Conservation (phyloP, 2,888 invertebrate species). For the Leptinotarsa haldemani region DNA sequence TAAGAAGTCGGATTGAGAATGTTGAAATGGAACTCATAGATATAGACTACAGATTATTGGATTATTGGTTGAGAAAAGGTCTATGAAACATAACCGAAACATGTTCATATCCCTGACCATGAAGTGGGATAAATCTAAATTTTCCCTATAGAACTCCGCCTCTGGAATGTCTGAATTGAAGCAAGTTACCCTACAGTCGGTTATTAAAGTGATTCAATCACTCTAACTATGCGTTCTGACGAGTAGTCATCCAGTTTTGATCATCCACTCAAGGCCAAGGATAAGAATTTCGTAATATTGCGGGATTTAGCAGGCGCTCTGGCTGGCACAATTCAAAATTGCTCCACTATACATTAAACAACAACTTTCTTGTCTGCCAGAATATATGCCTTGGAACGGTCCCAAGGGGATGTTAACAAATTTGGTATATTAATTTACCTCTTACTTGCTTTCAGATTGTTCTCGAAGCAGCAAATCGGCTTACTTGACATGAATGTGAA, state of each 20-base stretch:
- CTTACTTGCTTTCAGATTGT: slow-evolving; percentile 9
- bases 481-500: not conserved
- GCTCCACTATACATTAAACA: slow-evolving; percentile 24
- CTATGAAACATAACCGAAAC: no score
- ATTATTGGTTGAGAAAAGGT: no score
- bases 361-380: slow-evolving; percentile 20
- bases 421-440: slow-evolving; percentile 10
- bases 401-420: slow-evolving; percentile 6
- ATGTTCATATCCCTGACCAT: no score
- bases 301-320: slow-evolving; percentile 42
- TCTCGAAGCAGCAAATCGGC: not conserved
- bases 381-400: not conserved
- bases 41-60: no score
- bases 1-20: no score
- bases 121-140: no score
- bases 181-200: not conserved
- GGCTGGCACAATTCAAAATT: slow-evolving; percentile 40
- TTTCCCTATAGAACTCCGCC: not conserved
- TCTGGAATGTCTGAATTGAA: not conserved
- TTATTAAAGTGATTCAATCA: slow-evolving; percentile 47
- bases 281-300: slow-evolving; percentile 43
- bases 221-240: slow-evolving; percentile 47
- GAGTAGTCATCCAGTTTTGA: slow-evolving; percentile 33
- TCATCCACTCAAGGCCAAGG: slow-evolving; percentile 7
- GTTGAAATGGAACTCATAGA: no score